These are phyloP conservation scores for Hypselothyrea guttata DNA, from an alignment of 2,888 invertebrate species.

Conservation along the genomic window DNA sequence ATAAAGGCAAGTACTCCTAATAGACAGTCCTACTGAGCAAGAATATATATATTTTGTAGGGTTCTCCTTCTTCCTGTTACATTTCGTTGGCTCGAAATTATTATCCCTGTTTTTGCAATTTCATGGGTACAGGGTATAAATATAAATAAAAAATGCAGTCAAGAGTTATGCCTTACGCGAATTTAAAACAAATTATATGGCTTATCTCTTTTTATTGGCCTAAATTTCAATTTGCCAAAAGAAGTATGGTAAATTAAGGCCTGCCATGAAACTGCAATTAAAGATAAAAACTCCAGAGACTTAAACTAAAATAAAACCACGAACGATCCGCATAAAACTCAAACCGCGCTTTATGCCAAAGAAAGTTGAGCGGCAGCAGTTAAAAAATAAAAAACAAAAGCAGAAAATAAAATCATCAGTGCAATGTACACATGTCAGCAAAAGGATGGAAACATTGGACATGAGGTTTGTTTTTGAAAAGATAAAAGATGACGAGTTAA, in stretches of 20 bases:
- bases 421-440: constrained; percentile 32
- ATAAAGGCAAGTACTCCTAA: too few relatives aligned
- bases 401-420: constrained; percentile 23
- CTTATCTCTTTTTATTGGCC: constrained; percentile 66
- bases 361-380: constrained; percentile 43
- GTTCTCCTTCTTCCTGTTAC: too few relatives aligned
- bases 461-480: constrained; percentile 32
- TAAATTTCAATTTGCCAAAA: constrained; percentile 74
- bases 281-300: constrained; percentile 50
- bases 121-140: too few relatives aligned
- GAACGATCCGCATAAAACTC: constrained; percentile 16
- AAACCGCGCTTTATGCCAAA: constrained; percentile 18
- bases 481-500: too few relatives aligned
- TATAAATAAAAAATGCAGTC: constrained; percentile 5
- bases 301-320: constrained; percentile 33
- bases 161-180: constrained; percentile 6
- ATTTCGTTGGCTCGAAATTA: too few relatives aligned
- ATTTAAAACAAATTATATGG: constrained; percentile 60
- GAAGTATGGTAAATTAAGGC: constrained; percentile 66
- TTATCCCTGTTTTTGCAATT: constrained; percentile 7
- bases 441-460: constrained; percentile 38
- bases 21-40: too few relatives aligned
- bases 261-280: constrained; percentile 69
- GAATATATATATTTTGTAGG: too few relatives aligned
- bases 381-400: constrained; percentile 2